phyloP scores from a whole-genome alignment of 2,888 invertebrate genomes.

The Odontocerum albicorne region DNA sequence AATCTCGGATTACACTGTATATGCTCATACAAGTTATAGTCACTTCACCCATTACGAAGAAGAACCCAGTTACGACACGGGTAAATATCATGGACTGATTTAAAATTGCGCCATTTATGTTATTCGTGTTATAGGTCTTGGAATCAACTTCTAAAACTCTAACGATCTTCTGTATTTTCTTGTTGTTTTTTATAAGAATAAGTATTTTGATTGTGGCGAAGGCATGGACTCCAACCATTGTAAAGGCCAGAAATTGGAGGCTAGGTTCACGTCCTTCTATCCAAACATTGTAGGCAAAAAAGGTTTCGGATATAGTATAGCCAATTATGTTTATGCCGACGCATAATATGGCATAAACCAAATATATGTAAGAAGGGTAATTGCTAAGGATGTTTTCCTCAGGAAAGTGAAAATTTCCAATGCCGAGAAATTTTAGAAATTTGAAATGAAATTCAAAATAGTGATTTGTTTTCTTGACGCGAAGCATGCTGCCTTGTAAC shows the following conservation, averaged over 20 bases:
- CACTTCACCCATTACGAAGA: slow-evolving; percentile 25
- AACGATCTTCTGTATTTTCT: slow-evolving; percentile 25
- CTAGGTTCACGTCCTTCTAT: slow-evolving; percentile 18
- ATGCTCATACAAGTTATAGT: slow-evolving; percentile 22
- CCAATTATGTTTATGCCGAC: slow-evolving; percentile 13
- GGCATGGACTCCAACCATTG: slow-evolving; percentile 12
- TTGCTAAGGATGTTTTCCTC: slow-evolving; percentile 26
- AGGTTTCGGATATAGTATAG: slow-evolving; percentile 15
- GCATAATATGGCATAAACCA: slow-evolving; percentile 14
- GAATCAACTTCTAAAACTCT: slow-evolving; percentile 24
- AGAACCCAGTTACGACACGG: slow-evolving; percentile 19
- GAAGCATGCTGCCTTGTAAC: no score
- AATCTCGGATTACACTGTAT: slow-evolving; percentile 9
- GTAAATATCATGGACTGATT: slow-evolving; percentile 17
- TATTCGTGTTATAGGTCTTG: slow-evolving; percentile 6
- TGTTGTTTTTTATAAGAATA: slow-evolving; percentile 27
- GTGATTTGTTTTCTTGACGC: no score
- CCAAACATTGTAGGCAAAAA: slow-evolving; percentile 22
- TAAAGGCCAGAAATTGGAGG: slow-evolving; percentile 15
- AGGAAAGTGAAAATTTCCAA: slow-evolving; percentile 26
- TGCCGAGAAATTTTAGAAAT: slow-evolving; percentile 18
- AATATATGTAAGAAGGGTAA: slow-evolving; percentile 18
- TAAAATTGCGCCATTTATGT: slow-evolving; percentile 10
- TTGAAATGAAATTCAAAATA: slow-evolving; percentile 26
- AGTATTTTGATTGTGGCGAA: slow-evolving; percentile 24